phyloP scores from a whole-genome alignment of 2,888 invertebrate species.

The Andrena chrysosceles region DNA sequence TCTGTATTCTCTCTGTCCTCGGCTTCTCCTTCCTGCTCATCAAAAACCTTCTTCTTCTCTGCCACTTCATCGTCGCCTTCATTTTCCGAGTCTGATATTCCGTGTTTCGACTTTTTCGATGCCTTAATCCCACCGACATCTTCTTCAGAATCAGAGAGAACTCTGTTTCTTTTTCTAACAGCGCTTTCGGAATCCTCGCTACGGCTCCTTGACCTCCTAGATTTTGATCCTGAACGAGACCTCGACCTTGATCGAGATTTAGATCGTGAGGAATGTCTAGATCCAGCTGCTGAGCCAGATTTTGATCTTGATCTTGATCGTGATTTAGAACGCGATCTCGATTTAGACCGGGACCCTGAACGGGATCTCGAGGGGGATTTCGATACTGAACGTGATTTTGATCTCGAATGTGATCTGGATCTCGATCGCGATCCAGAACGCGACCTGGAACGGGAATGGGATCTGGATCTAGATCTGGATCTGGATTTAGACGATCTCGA shows the following conservation, averaged over 20 bases:
- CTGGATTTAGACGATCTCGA: conserved; percentile 74
- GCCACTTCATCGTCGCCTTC: conserved; percentile 72
- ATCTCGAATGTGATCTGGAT: conserved; percentile 66
- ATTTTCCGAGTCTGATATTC: conserved; percentile 81
- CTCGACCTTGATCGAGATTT: conserved; percentile 70
- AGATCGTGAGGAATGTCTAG: conserved; percentile 72
- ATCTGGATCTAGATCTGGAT: conserved; percentile 80
- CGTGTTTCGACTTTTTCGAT: conserved; percentile 79
- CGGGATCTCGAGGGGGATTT: conserved; percentile 66
- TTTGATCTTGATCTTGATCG: conserved; percentile 66
- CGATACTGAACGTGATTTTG: conserved; percentile 81
- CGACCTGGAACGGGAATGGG: conserved; percentile 64
- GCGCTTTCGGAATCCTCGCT: conserved; percentile 75
- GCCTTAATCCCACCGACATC: conserved; percentile 83
- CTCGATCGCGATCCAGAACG: conserved; percentile 74
- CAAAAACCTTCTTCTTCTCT: conserved; percentile 78
- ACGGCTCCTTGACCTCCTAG: conserved; percentile 73
- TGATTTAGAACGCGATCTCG: conserved; percentile 63
- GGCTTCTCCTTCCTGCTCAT: conserved; percentile 71
- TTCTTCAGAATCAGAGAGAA: conserved; percentile 88
- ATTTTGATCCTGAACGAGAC: conserved; percentile 72
- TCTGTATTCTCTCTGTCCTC: conserved; percentile 83
- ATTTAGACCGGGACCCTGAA: conserved; percentile 58
- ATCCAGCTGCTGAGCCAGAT: conserved; percentile 72
- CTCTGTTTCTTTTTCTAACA: conserved; percentile 79